These are phyloP conservation scores for Microplitis manilae DNA, from an alignment of 2,888 invertebrate species.

Conservation along the genomic window DNA sequence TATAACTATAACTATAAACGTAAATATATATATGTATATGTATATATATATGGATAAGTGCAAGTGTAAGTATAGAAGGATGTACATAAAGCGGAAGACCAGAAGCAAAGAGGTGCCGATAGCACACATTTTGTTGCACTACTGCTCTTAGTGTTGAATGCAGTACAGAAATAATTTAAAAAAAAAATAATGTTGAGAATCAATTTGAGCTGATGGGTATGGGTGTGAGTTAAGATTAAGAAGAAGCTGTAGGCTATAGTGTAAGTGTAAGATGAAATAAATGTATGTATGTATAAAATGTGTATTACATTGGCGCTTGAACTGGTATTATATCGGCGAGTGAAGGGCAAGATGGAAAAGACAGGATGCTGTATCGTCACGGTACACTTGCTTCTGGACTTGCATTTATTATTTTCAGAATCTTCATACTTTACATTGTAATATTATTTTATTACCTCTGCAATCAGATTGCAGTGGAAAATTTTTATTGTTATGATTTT, in stretches of 20 bases:
- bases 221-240: background rate
- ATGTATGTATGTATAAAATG: constrained; percentile 21
- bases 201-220: background rate
- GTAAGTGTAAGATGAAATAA: constrained; percentile 16
- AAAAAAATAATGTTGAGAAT: background rate
- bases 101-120: constrained; percentile 46
- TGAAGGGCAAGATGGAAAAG: constrained; percentile 16
- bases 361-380: constrained; percentile 64
- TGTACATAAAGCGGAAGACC: constrained; percentile 49
- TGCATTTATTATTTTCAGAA: constrained; percentile 44
- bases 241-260: background rate
- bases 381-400: constrained; percentile 56
- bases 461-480: background rate
- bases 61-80: background rate
- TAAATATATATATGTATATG: background rate
- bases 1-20: background rate
- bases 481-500: background rate
- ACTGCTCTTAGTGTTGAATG: background rate
- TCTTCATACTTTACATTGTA: constrained; percentile 1
- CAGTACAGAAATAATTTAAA: background rate
- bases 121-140: background rate
- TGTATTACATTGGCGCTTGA: constrained; percentile 14
- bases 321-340: constrained; percentile 18
- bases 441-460: background rate
- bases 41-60: background rate